Percentiles rank a stretch among this genome's conserved stretches.
Evolutionary conservation across 2,888 invertebrate species (phyloP).

Genomic region (Temnothorax unifasciatus): DNA sequence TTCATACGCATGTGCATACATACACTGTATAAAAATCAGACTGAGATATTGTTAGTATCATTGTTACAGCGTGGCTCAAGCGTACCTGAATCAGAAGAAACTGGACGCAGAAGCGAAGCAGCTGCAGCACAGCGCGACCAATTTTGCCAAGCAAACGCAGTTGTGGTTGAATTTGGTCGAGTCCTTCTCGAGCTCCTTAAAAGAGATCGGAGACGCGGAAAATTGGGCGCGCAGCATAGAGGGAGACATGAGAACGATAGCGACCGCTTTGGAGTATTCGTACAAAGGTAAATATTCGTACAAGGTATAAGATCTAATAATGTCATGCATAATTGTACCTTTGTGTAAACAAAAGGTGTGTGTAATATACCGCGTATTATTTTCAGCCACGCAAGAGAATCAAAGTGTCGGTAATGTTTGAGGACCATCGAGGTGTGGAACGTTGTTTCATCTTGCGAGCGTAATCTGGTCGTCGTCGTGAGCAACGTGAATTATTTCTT

Average conservation of each 20-base stretch:
- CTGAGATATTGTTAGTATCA: not conserved
- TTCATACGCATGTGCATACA: not conserved
- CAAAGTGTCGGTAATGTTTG: slow-evolving; percentile 64
- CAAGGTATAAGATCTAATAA: slow-evolving; percentile 87
- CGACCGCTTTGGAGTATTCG: slow-evolving; percentile 96
- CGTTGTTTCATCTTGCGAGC: not conserved
- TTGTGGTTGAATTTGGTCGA: slow-evolving; percentile 98
- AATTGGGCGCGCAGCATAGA: slow-evolving; percentile 99
- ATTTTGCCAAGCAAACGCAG: slow-evolving; percentile 98
- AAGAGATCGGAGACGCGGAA: slow-evolving; percentile 99
- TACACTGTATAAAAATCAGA: not conserved
- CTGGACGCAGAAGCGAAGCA: slow-evolving; percentile 99
- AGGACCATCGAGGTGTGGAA: not conserved
- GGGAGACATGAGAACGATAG: slow-evolving; percentile 97
- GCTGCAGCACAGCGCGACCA: slow-evolving; percentile 96
- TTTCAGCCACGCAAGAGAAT: slow-evolving; percentile 81
- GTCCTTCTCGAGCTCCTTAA: slow-evolving; percentile 94
- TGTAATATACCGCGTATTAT: slow-evolving; percentile 27
- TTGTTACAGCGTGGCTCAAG: slow-evolving; percentile 95
- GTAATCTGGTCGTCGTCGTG: not conserved
- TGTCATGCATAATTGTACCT: not conserved
- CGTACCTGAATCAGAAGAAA: slow-evolving; percentile 99
- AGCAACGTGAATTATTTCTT: not conserved
- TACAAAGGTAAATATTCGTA: slow-evolving; percentile 96
- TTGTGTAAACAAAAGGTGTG: not conserved